Percentiles rank a stretch among this genome's conserved stretches.
Evolutionary conservation across 1,140 invertebrate genomes (phyloP).

Genomic region (Atta texana): DNA sequence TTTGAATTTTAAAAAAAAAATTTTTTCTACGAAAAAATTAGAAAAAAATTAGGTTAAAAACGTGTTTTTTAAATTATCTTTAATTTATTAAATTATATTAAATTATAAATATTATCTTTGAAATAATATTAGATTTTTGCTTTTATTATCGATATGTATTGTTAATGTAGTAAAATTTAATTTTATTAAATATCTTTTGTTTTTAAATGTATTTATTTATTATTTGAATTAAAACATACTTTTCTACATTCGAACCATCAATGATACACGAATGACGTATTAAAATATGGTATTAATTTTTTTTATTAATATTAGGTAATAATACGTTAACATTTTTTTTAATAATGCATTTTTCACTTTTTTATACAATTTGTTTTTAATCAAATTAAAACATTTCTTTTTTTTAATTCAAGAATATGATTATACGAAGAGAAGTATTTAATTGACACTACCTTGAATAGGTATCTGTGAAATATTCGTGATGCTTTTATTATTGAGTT

Average conservation of each 20-base stretch:
- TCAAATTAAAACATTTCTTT: neutral
- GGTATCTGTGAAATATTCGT: neutral
- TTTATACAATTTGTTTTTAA: neutral
- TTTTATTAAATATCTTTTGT: constrained; percentile 6
- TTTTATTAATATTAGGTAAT: constrained; percentile 16
- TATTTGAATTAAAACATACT: constrained; percentile 8
- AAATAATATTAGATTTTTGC: neutral
- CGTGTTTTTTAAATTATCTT: neutral
- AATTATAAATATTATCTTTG: neutral
- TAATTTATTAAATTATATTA: neutral
- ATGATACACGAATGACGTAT: constrained; percentile 4
- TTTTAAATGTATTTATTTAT: neutral
- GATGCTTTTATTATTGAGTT: constrained; percentile 9
- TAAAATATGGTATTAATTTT: neutral
- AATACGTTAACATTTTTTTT: neutral
- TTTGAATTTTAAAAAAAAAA: neutral
- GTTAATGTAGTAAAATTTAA: neutral
- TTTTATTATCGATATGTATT: neutral
- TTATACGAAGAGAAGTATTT: neutral
- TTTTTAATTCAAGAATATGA: neutral
- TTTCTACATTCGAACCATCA: neutral
- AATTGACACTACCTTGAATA: neutral
- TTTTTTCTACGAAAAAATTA: neutral
- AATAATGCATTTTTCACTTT: neutral
- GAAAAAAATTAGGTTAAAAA: neutral